Evolutionary conservation across 2,113 vertebrate genomes (phyloP), one percentile per base, ranked within the genome.

Genomic region (Peromyscus polionotus): DNA sequence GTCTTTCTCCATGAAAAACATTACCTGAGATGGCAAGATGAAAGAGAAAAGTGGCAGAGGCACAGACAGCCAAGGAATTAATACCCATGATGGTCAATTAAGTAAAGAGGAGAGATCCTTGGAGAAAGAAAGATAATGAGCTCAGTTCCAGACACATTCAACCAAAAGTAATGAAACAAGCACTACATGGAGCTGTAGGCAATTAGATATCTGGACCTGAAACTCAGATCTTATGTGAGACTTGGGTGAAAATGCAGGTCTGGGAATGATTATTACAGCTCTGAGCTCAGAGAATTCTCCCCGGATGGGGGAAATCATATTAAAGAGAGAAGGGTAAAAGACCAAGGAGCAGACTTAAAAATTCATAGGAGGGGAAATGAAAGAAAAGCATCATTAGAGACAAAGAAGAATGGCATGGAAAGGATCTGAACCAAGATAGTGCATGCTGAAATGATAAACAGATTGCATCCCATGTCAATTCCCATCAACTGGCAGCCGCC

Each of bases 201-300:
- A 93, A 95, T 93, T 95, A 97, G 87, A 93, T 84, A 85, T 76
- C 54, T 70, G 92, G 96, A 88, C 75, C 65, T 93, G 70, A 94
- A 96, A 84, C 90, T 96, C 92, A 81, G 90, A 96, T 90, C 68
- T 93, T 48, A 95, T 83, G 77, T 91, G 54, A 88, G 28, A 92
- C n/a, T 84, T 96, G 88, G 39, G 51, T 92, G 36, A 48, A 97
- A 95, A 97, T 70, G 81, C 51, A 94, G 72, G 93, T 94, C 84
- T 95, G 76, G 70, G 88, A 88, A 88, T 93, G 88, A 85, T n/a
- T 95, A 84, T 81, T 81, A 76, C 54, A 95, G 68, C 93, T 80
- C 19, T 67, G 36, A 94, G 90, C 54, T 94, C 77, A 48, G 39
- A 73, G 72, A 79, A 92, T 90, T 87, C 90, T 91, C 65, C 83